Conservation (phyloP, 2,113 vertebrate species). For the Sinocyclocheilus anshuiensis region DNA sequence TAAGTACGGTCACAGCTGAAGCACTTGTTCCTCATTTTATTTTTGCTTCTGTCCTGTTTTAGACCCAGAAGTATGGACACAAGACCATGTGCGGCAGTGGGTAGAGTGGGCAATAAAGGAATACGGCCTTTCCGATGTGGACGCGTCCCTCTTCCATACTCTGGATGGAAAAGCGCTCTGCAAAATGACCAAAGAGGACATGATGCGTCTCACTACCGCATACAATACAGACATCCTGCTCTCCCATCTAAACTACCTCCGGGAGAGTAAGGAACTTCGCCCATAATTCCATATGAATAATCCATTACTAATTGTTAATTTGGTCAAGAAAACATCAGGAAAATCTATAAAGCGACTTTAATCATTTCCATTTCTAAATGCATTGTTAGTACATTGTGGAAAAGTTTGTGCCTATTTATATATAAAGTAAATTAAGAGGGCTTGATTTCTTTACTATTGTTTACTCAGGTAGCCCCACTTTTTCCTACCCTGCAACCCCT, state of each 20-base stretch:
- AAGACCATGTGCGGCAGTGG: conserved; percentile 85
- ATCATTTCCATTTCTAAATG: neutral
- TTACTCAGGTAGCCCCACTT: conserved; percentile 79
- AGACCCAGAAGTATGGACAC: conserved; percentile 83
- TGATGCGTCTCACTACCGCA: conserved; percentile 78
- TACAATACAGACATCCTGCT: conserved; percentile 84
- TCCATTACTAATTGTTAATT: conserved; percentile 23
- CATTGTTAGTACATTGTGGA: neutral
- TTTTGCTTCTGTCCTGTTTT: neutral
- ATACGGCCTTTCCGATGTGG: conserved; percentile 80
- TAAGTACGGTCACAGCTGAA: neutral
- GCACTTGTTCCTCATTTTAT: neutral
- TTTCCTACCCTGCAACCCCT: conserved; percentile 76
- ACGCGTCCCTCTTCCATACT: conserved; percentile 75
- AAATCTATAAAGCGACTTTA: neutral
- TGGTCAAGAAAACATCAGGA: neutral
- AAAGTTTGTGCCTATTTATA: neutral
- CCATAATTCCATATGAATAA: neutral
- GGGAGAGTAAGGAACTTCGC: conserved; percentile 76
- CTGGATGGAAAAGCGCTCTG: conserved; percentile 82
- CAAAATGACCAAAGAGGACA: conserved; percentile 83
- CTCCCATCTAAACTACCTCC: conserved; percentile 82
- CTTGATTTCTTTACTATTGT: conserved; percentile 16
- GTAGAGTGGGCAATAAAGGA: conserved; percentile 87
- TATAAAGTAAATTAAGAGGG: neutral